These are phyloP conservation scores for Buathra laborator DNA, from an alignment of 2,888 invertebrate genomes.

Conservation along the genomic window DNA sequence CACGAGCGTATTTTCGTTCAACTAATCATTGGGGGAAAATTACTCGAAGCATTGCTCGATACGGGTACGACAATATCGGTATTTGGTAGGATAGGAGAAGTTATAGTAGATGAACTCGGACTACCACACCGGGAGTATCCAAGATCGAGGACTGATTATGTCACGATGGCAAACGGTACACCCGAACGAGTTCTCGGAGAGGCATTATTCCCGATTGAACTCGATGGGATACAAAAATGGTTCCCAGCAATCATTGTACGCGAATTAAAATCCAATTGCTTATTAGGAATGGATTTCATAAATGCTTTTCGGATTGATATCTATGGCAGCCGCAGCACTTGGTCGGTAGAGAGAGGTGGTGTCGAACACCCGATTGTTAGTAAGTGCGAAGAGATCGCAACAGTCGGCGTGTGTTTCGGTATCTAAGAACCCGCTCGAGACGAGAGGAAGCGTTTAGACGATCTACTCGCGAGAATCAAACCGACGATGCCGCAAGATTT, in stretches of 20 bases:
- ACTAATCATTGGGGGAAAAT: background rate
- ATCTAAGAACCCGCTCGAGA: background rate
- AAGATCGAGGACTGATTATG: background rate
- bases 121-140: background rate
- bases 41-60: conserved; percentile 9
- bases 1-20: background rate
- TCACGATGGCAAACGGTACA: conserved; percentile 2
- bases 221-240: background rate
- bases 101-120: background rate
- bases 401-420: background rate
- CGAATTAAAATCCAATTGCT: background rate
- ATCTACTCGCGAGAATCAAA: background rate
- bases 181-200: background rate
- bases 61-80: conserved; percentile 10
- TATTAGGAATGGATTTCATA: background rate
- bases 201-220: background rate
- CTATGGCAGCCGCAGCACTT: background rate
- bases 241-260: background rate
- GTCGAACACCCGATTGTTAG: background rate
- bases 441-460: background rate
- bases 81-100: background rate
- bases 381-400: background rate
- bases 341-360: background rate
- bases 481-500: conserved; percentile 1
- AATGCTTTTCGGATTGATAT: background rate